Evolutionary conservation across 2,113 vertebrate genomes (phyloP).

Genomic region (Orthonyx spaldingii): DNA sequence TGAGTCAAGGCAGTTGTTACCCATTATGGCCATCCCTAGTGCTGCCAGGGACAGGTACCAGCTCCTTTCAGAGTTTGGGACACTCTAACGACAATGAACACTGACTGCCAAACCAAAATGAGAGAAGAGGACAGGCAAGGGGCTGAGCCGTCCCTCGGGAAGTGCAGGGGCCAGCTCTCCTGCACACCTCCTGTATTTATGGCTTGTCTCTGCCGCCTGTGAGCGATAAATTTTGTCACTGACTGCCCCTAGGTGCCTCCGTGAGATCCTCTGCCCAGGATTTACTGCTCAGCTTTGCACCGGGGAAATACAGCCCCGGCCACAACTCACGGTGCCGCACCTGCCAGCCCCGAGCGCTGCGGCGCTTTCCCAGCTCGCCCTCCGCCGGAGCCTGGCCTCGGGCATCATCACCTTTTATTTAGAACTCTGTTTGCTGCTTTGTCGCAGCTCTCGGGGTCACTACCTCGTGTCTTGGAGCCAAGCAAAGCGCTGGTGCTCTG

Average conservation of each 20-base stretch:
- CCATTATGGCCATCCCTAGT: rapidly evolving
- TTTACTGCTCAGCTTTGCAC: background rate
- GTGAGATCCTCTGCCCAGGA: background rate
- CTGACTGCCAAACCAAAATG: background rate
- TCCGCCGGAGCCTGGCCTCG: background rate
- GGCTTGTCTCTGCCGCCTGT: background rate
- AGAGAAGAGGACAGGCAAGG: background rate
- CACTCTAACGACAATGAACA: background rate
- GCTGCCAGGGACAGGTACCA: background rate
- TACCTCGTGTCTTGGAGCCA: background rate
- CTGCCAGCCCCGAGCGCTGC: background rate
- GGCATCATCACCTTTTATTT: background rate
- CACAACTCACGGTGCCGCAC: background rate
- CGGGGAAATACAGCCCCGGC: background rate
- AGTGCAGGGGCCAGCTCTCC: background rate
- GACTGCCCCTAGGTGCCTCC: background rate
- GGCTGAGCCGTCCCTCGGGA: background rate
- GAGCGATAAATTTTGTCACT: background rate
- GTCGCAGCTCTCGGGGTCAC: background rate
- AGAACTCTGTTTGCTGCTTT: background rate
- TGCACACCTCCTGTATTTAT: background rate
- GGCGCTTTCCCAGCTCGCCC: background rate
- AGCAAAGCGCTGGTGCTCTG: background rate
- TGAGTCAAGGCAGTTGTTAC: background rate
- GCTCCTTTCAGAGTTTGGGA: background rate